Conservation (phyloP, 2,797 vertebrate species). For the Oreortyx pictus region DNA sequence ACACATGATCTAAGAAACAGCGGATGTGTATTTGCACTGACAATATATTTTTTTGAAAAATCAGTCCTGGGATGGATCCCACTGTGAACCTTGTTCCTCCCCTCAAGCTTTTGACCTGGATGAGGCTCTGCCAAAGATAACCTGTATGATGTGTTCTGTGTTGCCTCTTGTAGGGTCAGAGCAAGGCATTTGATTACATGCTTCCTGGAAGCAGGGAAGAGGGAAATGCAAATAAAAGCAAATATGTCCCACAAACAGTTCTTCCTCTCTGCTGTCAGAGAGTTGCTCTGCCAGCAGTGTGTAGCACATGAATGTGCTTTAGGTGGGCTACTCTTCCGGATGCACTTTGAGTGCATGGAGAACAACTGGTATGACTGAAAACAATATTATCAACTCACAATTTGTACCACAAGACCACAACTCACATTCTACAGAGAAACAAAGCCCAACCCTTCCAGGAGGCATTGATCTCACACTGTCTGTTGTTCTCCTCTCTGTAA, state of each 20-base stretch:
- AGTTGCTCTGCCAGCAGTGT: not conserved
- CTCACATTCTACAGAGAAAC: constrained; percentile 47
- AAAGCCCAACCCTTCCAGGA: not conserved
- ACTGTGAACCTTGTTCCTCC: not conserved
- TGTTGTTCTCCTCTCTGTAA: not conserved
- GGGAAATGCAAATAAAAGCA: not conserved
- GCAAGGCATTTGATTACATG: not conserved
- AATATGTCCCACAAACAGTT: not conserved
- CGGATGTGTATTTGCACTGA: not conserved
- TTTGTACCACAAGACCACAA: rapidly evolving
- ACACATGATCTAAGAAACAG: not conserved
- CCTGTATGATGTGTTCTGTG: not conserved
- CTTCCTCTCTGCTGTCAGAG: not conserved
- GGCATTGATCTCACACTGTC: constrained; percentile 27
- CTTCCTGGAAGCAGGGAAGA: not conserved
- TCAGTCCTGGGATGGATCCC: not conserved
- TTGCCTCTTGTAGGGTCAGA: not conserved
- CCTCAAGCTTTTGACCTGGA: not conserved
- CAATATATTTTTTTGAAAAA: not conserved
- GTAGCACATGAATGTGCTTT: constrained; percentile 3
- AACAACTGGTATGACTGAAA: constrained; percentile 47
- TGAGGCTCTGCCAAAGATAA: not conserved
- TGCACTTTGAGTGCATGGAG: constrained; percentile 48
- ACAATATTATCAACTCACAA: constrained; percentile 5
- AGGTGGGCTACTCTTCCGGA: constrained; percentile 44